Percentiles rank a stretch among this genome's conserved stretches.
Evolutionary conservation across 2,113 vertebrate species (phyloP).

Genomic region (Siniperca knerii): DNA sequence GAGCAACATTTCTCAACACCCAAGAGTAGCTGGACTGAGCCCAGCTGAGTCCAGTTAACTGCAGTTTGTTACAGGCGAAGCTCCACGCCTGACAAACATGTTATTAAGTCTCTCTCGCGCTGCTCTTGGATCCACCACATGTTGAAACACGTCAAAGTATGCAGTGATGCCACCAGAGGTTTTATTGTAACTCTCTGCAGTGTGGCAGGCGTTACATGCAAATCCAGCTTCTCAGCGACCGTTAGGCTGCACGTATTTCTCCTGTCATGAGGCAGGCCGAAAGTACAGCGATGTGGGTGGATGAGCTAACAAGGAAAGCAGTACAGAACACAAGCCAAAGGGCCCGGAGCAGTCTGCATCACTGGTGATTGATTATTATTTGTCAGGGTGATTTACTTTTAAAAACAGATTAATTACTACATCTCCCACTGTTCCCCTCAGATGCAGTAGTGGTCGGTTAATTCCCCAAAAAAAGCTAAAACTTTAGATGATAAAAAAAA

Average conservation of each 20-base stretch:
- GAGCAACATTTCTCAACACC: constrained; percentile 33
- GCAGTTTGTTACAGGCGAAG: constrained; percentile 44
- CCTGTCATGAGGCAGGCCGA: constrained; percentile 24
- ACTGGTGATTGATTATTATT: neutral
- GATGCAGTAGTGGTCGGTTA: neutral
- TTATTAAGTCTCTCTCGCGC: constrained; percentile 61
- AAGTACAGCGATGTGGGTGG: constrained; percentile 36
- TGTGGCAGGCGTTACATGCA: neutral
- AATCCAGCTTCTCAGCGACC: constrained; percentile 39
- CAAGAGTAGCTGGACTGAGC: constrained; percentile 25
- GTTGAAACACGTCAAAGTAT: constrained; percentile 57
- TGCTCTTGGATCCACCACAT: constrained; percentile 22
- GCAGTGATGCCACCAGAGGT: constrained; percentile 34
- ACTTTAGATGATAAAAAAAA: neutral
- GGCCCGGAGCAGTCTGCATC: neutral
- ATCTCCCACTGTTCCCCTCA: neutral
- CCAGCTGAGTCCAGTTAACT: constrained; percentile 50
- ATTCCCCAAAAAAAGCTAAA: neutral
- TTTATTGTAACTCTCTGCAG: constrained; percentile 18
- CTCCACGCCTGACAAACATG: constrained; percentile 53
- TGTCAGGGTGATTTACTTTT: neutral
- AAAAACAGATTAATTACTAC: neutral
- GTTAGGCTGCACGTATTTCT: constrained; percentile 49
- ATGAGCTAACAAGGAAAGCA: constrained; percentile 29
- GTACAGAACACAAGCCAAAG: constrained; percentile 22